These are phyloP conservation scores for Catajapyx aquilonaris DNA, from an alignment of 1,140 invertebrate species.

Conservation along the genomic window DNA sequence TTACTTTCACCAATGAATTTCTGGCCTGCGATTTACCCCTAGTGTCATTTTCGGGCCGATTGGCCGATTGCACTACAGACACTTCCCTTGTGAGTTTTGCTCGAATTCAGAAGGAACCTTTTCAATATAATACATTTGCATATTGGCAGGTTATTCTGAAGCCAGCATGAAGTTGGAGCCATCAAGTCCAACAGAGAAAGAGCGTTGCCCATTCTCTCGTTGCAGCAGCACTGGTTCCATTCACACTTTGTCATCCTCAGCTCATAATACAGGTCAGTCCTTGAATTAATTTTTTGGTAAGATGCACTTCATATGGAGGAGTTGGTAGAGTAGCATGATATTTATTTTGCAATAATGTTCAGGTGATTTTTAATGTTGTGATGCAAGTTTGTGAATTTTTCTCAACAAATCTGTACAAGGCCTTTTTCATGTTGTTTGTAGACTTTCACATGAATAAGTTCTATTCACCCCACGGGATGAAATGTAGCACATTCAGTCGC, in stretches of 20 bases:
- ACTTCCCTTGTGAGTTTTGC: too few species aligned
- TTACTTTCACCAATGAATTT: too few species aligned
- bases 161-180: conserved; percentile 36
- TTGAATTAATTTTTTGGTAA: conserved; percentile 7
- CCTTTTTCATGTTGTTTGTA: neutral
- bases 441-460: neutral
- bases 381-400: too few species aligned
- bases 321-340: conserved; percentile 1
- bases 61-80: too few species aligned
- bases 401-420: conserved; percentile 1
- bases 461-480: too few species aligned
- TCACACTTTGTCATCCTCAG: conserved; percentile 59
- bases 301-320: conserved; percentile 10
- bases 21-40: too few species aligned
- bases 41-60: too few species aligned
- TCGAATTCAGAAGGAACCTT: too few species aligned
- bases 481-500: too few species aligned
- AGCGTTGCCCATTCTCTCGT: conserved; percentile 42
- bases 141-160: too few species aligned
- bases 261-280: conserved; percentile 55
- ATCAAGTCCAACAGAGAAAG: conserved; percentile 37
- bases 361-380: too few species aligned
- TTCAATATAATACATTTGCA: too few species aligned
- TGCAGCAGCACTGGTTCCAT: conserved; percentile 66
- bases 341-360: conserved; percentile 8